phyloP scores from a whole-genome alignment of 2,888 invertebrate genomes.

The Zaprionus bogoriensis region DNA sequence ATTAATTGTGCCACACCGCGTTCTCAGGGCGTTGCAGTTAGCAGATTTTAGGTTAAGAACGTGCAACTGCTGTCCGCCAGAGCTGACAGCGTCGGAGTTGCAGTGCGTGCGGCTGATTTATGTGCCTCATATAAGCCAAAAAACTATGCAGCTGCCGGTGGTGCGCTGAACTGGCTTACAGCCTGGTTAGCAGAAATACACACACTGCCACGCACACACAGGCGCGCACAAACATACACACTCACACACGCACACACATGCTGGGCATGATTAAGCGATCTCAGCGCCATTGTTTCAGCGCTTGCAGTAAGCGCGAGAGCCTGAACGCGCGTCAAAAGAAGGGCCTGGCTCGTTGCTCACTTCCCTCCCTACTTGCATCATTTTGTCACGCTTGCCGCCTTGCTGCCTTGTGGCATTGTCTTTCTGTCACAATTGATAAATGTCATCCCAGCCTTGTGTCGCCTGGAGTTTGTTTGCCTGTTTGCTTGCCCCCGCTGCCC shows the following conservation, averaged over 20 bases:
- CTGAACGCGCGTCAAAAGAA: not conserved
- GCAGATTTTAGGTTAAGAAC: slow-evolving; percentile 47
- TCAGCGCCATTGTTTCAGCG: slow-evolving; percentile 75
- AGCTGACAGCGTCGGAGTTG: slow-evolving; percentile 48
- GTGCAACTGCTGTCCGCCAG: slow-evolving; percentile 40
- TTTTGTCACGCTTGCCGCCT: slow-evolving; percentile 71
- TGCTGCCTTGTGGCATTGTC: slow-evolving; percentile 56
- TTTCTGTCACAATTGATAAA: slow-evolving; percentile 73
- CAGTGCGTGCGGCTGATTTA: slow-evolving; percentile 68
- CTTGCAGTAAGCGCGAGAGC: slow-evolving; percentile 24
- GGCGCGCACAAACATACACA: not conserved
- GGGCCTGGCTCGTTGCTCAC: slow-evolving; percentile 6
- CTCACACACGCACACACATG: slow-evolving; percentile 44
- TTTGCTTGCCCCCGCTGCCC: slow-evolving; percentile 55
- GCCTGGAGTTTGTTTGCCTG: slow-evolving; percentile 48
- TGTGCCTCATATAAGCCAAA: slow-evolving; percentile 41
- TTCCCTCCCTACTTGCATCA: slow-evolving; percentile 61
- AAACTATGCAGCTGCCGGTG: slow-evolving; percentile 7
- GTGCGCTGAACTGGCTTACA: not conserved
- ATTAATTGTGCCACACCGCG: slow-evolving; percentile 60
- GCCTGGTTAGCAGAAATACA: not conserved
- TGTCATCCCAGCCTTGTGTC: slow-evolving; percentile 58
- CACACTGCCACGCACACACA: not conserved
- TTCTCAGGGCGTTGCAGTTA: slow-evolving; percentile 35
- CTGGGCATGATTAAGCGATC: slow-evolving; percentile 80